These are phyloP conservation scores for Edolisoma coerulescens DNA, from an alignment of 2,113 vertebrate species.

Conservation along the genomic window DNA sequence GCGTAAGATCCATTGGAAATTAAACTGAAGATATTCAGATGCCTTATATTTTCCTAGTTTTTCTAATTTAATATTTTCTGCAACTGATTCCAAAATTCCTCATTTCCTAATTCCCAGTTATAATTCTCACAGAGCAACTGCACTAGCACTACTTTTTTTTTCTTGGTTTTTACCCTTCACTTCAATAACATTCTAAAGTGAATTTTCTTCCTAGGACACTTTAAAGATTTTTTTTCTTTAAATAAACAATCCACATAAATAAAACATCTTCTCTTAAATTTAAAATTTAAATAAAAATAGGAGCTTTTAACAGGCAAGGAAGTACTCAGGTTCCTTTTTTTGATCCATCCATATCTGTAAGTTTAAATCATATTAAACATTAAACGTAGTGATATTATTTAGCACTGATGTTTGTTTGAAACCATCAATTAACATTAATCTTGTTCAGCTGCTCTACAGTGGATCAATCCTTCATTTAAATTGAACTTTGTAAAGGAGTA, in stretches of 20 bases:
- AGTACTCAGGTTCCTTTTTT: not conserved
- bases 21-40: not conserved
- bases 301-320: not conserved
- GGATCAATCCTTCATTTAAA: not conserved
- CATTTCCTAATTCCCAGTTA: not conserved
- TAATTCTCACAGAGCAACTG: not conserved
- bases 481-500: not conserved
- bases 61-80: not conserved
- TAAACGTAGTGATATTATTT: not conserved
- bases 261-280: not conserved
- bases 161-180: not conserved
- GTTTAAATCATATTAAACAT: not conserved
- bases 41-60: not conserved
- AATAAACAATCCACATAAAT: not conserved
- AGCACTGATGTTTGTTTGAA: not conserved
- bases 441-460: not conserved
- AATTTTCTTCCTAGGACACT: not conserved
- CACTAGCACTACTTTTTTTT: not conserved
- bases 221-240: not conserved
- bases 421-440: not conserved
- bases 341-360: not conserved
- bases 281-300: not conserved
- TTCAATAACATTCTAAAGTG: not conserved
- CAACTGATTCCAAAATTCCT: not conserved
- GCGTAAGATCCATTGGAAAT: not conserved